phyloP scores from a whole-genome alignment of 2,797 vertebrate species.

The Podarcis lilfordi region DNA sequence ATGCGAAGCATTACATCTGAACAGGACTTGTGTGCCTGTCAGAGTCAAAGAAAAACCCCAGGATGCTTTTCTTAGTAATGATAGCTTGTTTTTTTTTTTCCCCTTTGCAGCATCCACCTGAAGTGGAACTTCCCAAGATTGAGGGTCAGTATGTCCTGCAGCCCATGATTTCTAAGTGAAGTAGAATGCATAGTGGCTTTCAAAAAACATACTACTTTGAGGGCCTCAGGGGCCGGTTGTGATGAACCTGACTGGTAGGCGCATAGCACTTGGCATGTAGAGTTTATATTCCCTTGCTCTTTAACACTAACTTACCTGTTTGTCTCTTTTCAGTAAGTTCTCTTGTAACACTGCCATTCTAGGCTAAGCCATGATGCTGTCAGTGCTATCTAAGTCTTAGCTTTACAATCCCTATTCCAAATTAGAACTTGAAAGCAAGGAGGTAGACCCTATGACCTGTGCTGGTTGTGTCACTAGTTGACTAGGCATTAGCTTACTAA shows the following conservation, averaged over 20 bases:
- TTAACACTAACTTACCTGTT: background rate
- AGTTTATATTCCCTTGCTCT: background rate
- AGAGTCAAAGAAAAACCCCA: background rate
- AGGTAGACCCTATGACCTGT: background rate
- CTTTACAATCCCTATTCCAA: background rate
- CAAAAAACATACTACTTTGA: background rate
- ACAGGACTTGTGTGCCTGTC: background rate
- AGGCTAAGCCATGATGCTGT: background rate
- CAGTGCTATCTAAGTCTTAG: background rate
- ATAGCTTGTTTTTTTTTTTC: constrained; percentile 43
- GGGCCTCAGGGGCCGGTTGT: background rate
- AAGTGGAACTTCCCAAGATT: constrained; percentile 82
- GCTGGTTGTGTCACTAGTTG: background rate
- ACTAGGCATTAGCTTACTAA: background rate
- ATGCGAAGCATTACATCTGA: background rate
- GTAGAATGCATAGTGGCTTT: background rate
- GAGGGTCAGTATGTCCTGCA: constrained; percentile 80
- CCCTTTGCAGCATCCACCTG: constrained; percentile 80
- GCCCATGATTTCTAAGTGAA: background rate
- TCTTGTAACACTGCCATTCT: background rate
- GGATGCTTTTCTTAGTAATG: constrained; percentile 42
- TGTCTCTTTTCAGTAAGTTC: background rate
- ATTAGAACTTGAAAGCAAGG: background rate
- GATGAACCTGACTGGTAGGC: background rate
- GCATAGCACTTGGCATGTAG: background rate